Conservation (phyloP, 1,140 invertebrate genomes). For the Halesus radiatus region DNA sequence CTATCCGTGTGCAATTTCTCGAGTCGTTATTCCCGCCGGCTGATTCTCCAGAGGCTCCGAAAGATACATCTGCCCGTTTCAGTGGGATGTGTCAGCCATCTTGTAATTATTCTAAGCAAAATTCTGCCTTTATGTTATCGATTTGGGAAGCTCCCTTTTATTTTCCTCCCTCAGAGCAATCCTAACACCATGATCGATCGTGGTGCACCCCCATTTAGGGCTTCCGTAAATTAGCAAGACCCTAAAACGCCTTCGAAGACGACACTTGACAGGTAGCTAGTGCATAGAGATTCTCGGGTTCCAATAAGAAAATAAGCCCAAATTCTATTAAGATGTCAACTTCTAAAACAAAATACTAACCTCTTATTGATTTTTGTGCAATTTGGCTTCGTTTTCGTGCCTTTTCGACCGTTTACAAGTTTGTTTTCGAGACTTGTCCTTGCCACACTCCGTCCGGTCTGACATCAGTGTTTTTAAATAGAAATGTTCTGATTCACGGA, state of each 20-base stretch:
- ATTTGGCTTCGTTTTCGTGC: slow-evolving; percentile 10
- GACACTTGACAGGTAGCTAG: slow-evolving; percentile 8
- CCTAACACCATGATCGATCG: slow-evolving; percentile 11
- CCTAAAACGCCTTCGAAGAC: neutral
- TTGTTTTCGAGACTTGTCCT: neutral
- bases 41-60: neutral
- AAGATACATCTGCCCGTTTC: slow-evolving; percentile 32
- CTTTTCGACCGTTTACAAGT: slow-evolving; percentile 1
- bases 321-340: neutral
- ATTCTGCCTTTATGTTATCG: slow-evolving; percentile 35
- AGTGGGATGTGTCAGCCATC: slow-evolving; percentile 24
- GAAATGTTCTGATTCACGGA: slow-evolving; percentile 34
- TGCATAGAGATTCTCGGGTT: neutral
- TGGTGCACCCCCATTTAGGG: neutral
- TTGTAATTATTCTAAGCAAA: slow-evolving; percentile 31
- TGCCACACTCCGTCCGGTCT: slow-evolving; percentile 3
- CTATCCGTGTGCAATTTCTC: neutral
- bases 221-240: neutral
- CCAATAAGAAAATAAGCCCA: slow-evolving; percentile 1
- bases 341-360: too few species aligned
- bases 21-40: neutral
- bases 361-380: slow-evolving; percentile 36
- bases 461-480: slow-evolving; percentile 48
- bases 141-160: slow-evolving; percentile 26
- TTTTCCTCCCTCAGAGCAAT: slow-evolving; percentile 24